Base-by-base conservation (phyloP, 2,888 invertebrate species). In the Tipula lateralis region DNA sequence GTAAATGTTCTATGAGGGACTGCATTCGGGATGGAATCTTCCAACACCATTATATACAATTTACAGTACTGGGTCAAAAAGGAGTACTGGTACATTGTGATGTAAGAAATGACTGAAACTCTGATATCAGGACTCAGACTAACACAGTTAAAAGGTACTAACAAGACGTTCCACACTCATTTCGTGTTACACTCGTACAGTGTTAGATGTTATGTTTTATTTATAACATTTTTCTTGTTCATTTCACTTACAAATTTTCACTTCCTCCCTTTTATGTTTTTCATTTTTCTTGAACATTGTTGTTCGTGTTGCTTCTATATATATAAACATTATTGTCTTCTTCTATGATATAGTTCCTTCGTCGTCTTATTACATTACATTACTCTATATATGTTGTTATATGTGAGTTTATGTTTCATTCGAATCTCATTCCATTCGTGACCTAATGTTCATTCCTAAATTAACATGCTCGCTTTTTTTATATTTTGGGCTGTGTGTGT, bases 221-320 rank as follows among this genome's bases (percentile, higher is more conserved):
- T 50, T 50, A 44, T 16, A 5, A 50, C n/a, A 50, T 6, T 50
- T 66, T 66, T 24, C 50, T 24, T 24, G 66, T 66, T 66, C 66
- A 66, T 66, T 66, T 66, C 66, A 66, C 24, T 66, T 66, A 66
- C 66, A 66, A 66, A 66, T 66, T 66, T 66, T 66, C 66, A 66
- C 66, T 66, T 66, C 66, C 66, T 66, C 66, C 66, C 13, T 66
- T 66, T 24, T 24, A 66, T 66, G 66, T 66, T 66, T 24, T 66
- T 24, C 44, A 50, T 50, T 50, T 50, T 16, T 16, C 44, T n/a
- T n/a, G n/a, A 66, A 66, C 12, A 2, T 66, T 66, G 24, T 1
- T 66, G 66, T 24, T 66, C 9, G 7, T 66, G 24, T 66, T 24
- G 9, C 7, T 66, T 1, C 9, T 66, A 7, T 9, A 24, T 1